Percentiles rank a stretch among this genome's conserved stretches.
phyloP scores from a whole-genome alignment of 2,888 invertebrate species.

The Cryptocephalus primarius region DNA sequence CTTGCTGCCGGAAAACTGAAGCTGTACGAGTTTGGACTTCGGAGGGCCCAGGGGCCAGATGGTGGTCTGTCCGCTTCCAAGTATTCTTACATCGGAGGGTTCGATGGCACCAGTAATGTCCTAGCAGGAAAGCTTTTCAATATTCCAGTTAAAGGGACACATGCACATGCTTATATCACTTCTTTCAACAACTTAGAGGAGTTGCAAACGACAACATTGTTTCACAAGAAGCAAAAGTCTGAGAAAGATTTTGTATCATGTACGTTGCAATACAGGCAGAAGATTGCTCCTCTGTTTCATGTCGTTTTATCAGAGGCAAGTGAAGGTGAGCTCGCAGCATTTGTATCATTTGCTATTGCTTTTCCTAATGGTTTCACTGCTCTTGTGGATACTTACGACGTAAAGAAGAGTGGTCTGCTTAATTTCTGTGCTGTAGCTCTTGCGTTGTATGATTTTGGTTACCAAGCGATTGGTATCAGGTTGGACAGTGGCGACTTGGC shows the following conservation, averaged over 20 bases:
- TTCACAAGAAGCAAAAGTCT: conserved; percentile 20
- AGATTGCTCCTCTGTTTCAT: conserved; percentile 57
- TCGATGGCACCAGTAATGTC: conserved; percentile 97
- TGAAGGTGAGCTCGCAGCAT: conserved; percentile 90
- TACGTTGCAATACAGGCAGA: conserved; percentile 55
- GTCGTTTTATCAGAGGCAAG: conserved; percentile 78
- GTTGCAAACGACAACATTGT: conserved; percentile 37
- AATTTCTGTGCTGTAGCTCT: conserved; percentile 95
- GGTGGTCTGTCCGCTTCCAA: conserved; percentile 95
- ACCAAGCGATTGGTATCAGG: conserved; percentile 78
- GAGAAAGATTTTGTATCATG: conserved; percentile 49
- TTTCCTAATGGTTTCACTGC: conserved; percentile 92
- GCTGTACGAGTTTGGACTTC: conserved; percentile 92
- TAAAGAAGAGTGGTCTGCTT: conserved; percentile 89
- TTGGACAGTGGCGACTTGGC: conserved; percentile 97
- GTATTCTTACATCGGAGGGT: conserved; percentile 92
- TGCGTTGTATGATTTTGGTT: conserved; percentile 82
- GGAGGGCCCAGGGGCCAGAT: conserved; percentile 96
- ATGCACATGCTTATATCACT: conserved; percentile 95
- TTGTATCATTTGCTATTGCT: conserved; percentile 85
- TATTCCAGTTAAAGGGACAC: conserved; percentile 95
- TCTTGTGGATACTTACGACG: conserved; percentile 97
- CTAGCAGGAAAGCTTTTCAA: conserved; percentile 93
- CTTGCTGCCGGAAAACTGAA: conserved; percentile 86
- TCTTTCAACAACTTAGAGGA: conserved; percentile 67